phyloP scores from a whole-genome alignment of 2,797 vertebrate genomes.

The Rhabdomys pumilio region DNA sequence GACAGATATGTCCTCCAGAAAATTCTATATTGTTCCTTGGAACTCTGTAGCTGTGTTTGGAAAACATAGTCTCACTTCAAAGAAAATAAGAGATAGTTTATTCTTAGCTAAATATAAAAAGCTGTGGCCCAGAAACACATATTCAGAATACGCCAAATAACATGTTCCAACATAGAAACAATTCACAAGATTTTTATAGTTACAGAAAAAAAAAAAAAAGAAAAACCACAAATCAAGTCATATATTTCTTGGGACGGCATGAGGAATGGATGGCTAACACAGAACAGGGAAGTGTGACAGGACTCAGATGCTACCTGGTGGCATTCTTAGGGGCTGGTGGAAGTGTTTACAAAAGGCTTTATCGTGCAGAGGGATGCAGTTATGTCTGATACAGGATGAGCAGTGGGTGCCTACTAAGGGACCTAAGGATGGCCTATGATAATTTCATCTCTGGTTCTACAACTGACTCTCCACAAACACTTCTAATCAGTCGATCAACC shows the following conservation, averaged over 20 bases:
- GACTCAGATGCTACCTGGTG: neutral
- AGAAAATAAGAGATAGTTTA: neutral
- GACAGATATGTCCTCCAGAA: conserved; percentile 30
- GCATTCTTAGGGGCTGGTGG: neutral
- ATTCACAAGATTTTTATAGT: neutral
- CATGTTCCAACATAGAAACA: neutral
- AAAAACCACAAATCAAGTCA: neutral
- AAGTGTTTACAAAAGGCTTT: neutral
- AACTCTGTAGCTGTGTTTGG: neutral
- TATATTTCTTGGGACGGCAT: neutral
- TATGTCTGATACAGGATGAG: neutral
- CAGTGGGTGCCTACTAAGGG: neutral
- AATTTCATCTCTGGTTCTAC: neutral
- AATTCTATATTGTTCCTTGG: conserved; percentile 35
- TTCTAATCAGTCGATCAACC: neutral
- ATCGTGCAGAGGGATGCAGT: no score
- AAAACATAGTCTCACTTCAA: neutral
- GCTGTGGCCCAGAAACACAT: neutral
- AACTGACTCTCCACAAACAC: neutral
- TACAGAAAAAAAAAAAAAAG: neutral
- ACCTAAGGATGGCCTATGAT: no score
- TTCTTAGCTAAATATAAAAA: neutral
- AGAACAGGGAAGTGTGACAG: neutral
- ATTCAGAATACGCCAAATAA: neutral
- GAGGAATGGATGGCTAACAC: no score